phyloP scores from a whole-genome alignment of 2,797 vertebrate genomes.

The Yasuhikotakia modesta region DNA sequence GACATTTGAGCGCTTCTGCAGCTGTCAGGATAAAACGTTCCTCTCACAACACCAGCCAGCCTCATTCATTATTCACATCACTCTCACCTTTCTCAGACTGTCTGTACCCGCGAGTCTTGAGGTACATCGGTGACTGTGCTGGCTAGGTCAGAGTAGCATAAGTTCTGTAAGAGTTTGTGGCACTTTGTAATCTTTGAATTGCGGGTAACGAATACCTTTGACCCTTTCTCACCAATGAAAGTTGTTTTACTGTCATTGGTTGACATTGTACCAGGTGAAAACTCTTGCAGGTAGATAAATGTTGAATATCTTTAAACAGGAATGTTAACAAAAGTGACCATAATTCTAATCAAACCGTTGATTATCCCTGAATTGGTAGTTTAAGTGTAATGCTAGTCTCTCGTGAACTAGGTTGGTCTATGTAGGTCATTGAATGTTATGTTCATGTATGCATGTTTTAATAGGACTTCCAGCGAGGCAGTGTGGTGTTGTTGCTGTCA shows the following conservation, averaged over 20 bases:
- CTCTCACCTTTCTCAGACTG: conserved; percentile 26
- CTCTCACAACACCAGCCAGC: conserved; percentile 7
- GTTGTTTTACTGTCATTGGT: conserved; percentile 1
- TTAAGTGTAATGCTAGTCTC: conserved; percentile 35
- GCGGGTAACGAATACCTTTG: conserved; percentile 15
- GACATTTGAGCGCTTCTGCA: conserved; percentile 45
- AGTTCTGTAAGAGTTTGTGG: not conserved
- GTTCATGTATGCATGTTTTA: not conserved
- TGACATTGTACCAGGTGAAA: too few relatives aligned
- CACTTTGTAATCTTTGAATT: not conserved
- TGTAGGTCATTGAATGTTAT: not conserved
- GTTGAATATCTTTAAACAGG: conserved; percentile 21
- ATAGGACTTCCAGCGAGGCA: not conserved
- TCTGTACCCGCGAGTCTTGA: conserved; percentile 19
- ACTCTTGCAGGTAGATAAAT: conserved; percentile 4
- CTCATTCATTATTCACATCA: conserved; percentile 51
- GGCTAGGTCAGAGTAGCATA: conserved; percentile 19
- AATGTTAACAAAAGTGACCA: conserved; percentile 14
- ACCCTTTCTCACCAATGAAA: not conserved
- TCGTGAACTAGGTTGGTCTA: conserved; percentile 8
- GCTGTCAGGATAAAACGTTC: conserved; percentile 33
- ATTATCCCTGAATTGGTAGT: conserved; percentile 7
- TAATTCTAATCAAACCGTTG: conserved; percentile 13
- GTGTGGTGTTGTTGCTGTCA: not conserved
- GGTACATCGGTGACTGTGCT: conserved; percentile 14